A percentile compares a stretch with the other conserved stretches of the same genome.
phyloP scores from a whole-genome alignment of 2,888 invertebrate species.

The Thera obeliscata region DNA sequence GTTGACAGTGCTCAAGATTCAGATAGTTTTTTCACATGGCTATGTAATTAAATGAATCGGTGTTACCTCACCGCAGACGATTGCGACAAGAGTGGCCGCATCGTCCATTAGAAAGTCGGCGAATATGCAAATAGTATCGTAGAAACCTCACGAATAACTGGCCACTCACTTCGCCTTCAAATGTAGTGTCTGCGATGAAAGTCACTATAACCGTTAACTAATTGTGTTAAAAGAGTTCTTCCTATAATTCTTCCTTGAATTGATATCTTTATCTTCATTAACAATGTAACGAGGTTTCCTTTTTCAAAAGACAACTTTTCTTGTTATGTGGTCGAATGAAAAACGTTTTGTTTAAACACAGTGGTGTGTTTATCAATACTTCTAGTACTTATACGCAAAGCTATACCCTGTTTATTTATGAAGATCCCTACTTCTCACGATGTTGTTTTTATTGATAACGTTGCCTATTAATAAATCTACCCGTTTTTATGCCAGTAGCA shows the following conservation, averaged over 20 bases:
- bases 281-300: constrained; percentile 42
- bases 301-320: constrained; percentile 47
- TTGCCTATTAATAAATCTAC: constrained; percentile 5
- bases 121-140: constrained; percentile 85
- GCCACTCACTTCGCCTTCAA: constrained; percentile 82
- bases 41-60: constrained; percentile 80
- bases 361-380: constrained; percentile 66
- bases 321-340: constrained; percentile 54
- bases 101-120: constrained; percentile 84
- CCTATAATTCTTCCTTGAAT: constrained; percentile 59
- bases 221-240: constrained; percentile 78
- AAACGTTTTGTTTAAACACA: constrained; percentile 62
- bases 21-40: constrained; percentile 66
- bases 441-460: constrained; percentile 34
- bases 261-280: constrained; percentile 40
- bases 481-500: constrained; percentile 7
- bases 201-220: constrained; percentile 81
- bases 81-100: constrained; percentile 82
- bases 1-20: constrained; percentile 70
- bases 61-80: constrained; percentile 81
- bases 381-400: constrained; percentile 52
- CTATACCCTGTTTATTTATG: constrained; percentile 65
- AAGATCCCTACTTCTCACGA: constrained; percentile 58
- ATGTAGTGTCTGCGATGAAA: constrained; percentile 80
- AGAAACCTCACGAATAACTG: constrained; percentile 84